phyloP scores from a whole-genome alignment of 2,113 vertebrate species.

The Pundamilia nyererei region DNA sequence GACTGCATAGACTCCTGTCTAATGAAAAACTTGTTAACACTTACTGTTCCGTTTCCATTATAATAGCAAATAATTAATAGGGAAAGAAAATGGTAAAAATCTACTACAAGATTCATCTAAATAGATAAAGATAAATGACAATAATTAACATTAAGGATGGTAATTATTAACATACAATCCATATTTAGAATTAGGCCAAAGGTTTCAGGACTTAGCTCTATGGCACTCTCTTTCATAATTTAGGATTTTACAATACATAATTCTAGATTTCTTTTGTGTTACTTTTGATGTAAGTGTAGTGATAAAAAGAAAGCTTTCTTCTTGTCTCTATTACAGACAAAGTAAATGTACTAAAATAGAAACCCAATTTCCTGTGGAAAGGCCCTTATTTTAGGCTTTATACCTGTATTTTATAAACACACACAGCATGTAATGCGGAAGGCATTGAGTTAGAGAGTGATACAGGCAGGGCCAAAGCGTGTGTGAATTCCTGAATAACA shows the following conservation, averaged over 20 bases:
- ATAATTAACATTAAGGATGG: not conserved
- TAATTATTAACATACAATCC: not conserved
- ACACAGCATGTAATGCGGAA: not conserved
- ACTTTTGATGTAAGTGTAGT: not conserved
- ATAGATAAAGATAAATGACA: not conserved
- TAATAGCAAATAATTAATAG: not conserved
- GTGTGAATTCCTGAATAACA: not conserved
- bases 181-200: not conserved
- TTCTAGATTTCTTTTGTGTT: not conserved
- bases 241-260: not conserved
- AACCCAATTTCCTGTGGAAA: not conserved
- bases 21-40: not conserved
- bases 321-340: not conserved
- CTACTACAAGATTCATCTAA: not conserved
- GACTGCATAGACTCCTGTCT: not conserved
- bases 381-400: not conserved
- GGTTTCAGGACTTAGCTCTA: not conserved
- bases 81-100: not conserved
- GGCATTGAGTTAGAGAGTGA: not conserved
- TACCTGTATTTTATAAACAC: not conserved
- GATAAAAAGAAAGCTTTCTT: not conserved
- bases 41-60: not conserved
- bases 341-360: not conserved
- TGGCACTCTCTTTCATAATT: not conserved
- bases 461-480: not conserved